Evolutionary conservation across 30 jellyfish, hydroid and myxozoan genomes (phyloP).

Genomic region (Aurelia aurita): DNA sequence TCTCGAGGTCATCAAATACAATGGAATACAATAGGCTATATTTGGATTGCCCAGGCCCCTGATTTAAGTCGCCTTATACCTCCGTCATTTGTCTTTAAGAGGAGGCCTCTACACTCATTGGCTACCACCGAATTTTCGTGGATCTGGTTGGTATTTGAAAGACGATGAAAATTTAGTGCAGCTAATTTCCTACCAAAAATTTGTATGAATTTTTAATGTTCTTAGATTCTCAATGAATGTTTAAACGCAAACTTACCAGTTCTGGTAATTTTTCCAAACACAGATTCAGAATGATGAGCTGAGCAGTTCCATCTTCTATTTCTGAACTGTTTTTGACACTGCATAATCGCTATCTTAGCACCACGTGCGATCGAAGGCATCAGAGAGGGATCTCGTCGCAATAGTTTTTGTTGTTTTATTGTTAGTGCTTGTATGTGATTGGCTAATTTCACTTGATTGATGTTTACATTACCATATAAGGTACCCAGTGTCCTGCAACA

Average conservation of each 20-base stretch:
- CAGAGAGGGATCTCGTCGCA: constrained; percentile 71
- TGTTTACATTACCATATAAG: constrained; percentile 72
- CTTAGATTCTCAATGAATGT: too few relatives aligned
- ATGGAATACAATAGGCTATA: too few relatives aligned
- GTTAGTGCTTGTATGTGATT: constrained; percentile 83
- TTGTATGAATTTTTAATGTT: too few relatives aligned
- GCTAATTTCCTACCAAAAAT: too few relatives aligned
- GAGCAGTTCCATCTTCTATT: constrained; percentile 93
- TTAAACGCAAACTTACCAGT: constrained; percentile 50
- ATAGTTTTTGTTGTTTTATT: constrained; percentile 68
- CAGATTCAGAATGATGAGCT: constrained; percentile 88
- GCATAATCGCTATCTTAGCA: constrained; percentile 88
- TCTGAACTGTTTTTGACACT: constrained; percentile 85
- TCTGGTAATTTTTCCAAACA: constrained; percentile 81
- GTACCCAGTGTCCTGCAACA: constrained; percentile 75
- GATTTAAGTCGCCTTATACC: too few relatives aligned
- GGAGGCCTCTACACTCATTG: too few relatives aligned
- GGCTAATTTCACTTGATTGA: constrained; percentile 73
- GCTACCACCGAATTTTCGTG: too few relatives aligned
- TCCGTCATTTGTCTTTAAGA: too few relatives aligned
- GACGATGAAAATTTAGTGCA: too few relatives aligned
- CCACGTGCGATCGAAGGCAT: constrained; percentile 88
- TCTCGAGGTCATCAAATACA: too few relatives aligned
- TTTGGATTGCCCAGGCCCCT: too few relatives aligned
- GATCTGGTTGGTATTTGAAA: too few relatives aligned